Base-by-base conservation (phyloP, 2,113 vertebrate genomes). In the Ia io region DNA sequence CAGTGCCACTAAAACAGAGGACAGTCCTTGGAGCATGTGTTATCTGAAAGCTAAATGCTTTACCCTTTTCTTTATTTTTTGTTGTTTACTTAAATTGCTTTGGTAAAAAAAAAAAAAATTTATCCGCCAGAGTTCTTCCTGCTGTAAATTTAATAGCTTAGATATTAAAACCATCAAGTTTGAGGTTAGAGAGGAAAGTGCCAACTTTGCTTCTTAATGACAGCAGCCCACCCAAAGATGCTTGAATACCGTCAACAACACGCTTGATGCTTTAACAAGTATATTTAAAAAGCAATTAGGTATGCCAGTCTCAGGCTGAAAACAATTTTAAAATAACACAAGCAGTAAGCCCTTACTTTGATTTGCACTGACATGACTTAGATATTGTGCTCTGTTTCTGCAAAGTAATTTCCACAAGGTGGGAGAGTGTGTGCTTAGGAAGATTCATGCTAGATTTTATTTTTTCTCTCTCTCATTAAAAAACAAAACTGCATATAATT, bases 201-300 rank as follows among this genome's bases (percentile, higher is more conserved):
- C 0, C 23, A 96, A 9, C 11, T 73, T 91, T 95, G 35, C 65
- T 71, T 53, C 93, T 96, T 93, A 93, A 95, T 42, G 67, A 92
- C 40, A 84, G 47, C 18, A 47, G 25, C 0, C 17, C 12, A 90
- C 37, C 42, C 63, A 91, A 9, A 89, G 79, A 76, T 32, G 16
- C 0, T 9, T 94, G 80, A 95, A 82, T 87, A 86, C 12, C 78
- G 18, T 76, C 85, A 95, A 87, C 49, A 93, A 44, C 6, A 85
- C 67, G 94, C 65, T 93, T 32, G 61, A 67, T 94, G 53, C 6
- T 95, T 96, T 96, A 97, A 95, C 74, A 69, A 17, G 95, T 23
- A 47, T 86, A 77, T 84, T 96, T 94, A 93, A 93, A 98, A 93
- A 7, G 51, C 78, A 95, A 90, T 84, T 90, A 96, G 63, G 84